These are phyloP conservation scores for Drosophila nr. perissopoda DNA, from an alignment of 2,888 invertebrate genomes.

Conservation along the genomic window DNA sequence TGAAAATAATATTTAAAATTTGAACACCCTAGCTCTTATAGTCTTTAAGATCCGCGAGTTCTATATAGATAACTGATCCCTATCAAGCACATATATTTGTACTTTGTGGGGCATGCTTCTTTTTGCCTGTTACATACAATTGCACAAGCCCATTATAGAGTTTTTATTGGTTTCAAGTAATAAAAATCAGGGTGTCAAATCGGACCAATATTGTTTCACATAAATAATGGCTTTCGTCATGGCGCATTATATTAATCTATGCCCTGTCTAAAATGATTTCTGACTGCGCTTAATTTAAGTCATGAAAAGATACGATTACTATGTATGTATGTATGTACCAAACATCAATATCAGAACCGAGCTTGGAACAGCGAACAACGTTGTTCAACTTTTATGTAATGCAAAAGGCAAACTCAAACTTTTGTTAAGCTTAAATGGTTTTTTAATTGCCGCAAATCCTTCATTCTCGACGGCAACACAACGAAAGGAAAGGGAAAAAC, in stretches of 20 bases:
- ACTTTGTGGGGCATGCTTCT: not conserved
- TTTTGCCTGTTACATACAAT: not conserved
- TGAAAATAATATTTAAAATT: not conserved
- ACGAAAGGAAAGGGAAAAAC: not conserved
- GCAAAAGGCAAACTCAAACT: not conserved
- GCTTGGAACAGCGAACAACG: not conserved
- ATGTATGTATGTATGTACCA: not conserved
- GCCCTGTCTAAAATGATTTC: not conserved
- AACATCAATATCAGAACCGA: not conserved
- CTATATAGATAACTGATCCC: not conserved
- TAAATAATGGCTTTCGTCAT: not conserved
- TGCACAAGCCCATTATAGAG: not conserved
- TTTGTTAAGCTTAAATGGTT: conserved; percentile 24
- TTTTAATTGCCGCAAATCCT: conserved; percentile 45
- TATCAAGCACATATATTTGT: not conserved
- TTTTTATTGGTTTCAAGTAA: not conserved
- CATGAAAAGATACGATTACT: not conserved
- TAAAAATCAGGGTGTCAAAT: not conserved
- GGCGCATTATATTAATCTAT: not conserved
- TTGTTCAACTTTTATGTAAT: not conserved
- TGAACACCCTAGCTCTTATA: not conserved
- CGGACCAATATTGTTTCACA: not conserved
- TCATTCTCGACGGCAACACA: not conserved
- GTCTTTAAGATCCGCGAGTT: not conserved
- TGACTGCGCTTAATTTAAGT: not conserved